These are phyloP conservation scores for Ormyrus thymus DNA, from an alignment of 2,888 invertebrate genomes.

Conservation along the genomic window DNA sequence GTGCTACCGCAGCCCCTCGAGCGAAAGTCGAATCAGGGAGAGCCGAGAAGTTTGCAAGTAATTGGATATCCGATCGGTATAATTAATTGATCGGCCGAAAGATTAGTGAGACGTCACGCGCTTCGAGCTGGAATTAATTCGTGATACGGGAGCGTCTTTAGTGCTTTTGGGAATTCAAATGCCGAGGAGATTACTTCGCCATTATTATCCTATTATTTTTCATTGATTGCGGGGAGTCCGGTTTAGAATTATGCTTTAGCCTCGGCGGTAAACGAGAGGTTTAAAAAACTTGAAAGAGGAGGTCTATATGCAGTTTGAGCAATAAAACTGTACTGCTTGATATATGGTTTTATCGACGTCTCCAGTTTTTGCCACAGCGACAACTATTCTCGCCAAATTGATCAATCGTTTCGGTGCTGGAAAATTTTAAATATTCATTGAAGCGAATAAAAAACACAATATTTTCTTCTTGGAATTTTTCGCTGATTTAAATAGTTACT, in stretches of 20 bases:
- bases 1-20: not conserved
- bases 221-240: not conserved
- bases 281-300: not conserved
- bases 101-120: constrained; percentile 51
- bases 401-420: not conserved
- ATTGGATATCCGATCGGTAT: constrained; percentile 51
- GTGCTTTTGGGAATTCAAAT: constrained; percentile 7
- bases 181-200: not conserved
- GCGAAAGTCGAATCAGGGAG: constrained; percentile 1
- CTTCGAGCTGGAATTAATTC: constrained; percentile 39
- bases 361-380: not conserved
- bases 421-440: too few relatives aligned
- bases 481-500: too few relatives aligned
- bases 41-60: constrained; percentile 47
- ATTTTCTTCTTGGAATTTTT: too few relatives aligned
- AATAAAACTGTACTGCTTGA: not conserved
- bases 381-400: not conserved
- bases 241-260: not conserved
- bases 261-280: not conserved
- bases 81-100: constrained; percentile 53
- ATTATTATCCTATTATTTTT: not conserved
- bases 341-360: not conserved
- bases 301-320: too few relatives aligned
- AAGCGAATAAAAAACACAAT: too few relatives aligned
- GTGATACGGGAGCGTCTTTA: constrained; percentile 1